phyloP scores from a whole-genome alignment of 2,797 vertebrate species.

The Gobionotothen gibberifrons region DNA sequence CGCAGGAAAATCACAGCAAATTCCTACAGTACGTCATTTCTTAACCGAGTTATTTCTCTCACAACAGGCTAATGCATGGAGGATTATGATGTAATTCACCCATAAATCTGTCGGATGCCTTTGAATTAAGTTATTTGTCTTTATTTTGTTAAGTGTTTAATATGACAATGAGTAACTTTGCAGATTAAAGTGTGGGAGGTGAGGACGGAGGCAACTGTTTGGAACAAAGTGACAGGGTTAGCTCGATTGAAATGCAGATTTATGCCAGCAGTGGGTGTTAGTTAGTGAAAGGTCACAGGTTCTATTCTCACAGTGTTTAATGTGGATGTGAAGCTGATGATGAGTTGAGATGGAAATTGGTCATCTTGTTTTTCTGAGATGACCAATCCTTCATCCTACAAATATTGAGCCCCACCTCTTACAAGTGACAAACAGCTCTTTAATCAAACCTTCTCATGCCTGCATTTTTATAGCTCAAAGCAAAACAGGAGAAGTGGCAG shows the following conservation, averaged over 20 bases:
- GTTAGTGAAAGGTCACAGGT: conserved; percentile 1
- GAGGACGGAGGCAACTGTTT: conserved; percentile 11
- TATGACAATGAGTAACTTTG: background rate
- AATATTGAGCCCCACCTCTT: no score
- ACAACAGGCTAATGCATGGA: background rate
- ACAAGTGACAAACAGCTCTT: no score
- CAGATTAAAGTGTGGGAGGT: conserved; percentile 22
- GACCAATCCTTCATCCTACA: background rate
- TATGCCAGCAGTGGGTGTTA: background rate
- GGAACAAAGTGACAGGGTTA: background rate
- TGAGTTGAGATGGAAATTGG: background rate
- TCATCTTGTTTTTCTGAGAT: background rate
- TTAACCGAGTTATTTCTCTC: background rate
- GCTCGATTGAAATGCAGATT: conserved; percentile 6
- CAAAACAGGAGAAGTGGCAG: background rate
- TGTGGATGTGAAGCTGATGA: background rate
- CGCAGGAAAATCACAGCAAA: background rate
- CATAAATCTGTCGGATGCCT: background rate
- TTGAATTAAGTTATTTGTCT: conserved; percentile 2
- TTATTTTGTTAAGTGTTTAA: conserved; percentile 6
- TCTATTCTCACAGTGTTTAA: conserved; percentile 14
- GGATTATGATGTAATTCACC: background rate
- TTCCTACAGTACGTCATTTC: background rate
- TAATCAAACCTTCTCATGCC: no score
- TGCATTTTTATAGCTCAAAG: background rate